A percentile compares a stretch with the other conserved stretches of the same genome.
Evolutionary conservation across 2,113 vertebrate species (phyloP).

Genomic region (Siniperca knerii): DNA sequence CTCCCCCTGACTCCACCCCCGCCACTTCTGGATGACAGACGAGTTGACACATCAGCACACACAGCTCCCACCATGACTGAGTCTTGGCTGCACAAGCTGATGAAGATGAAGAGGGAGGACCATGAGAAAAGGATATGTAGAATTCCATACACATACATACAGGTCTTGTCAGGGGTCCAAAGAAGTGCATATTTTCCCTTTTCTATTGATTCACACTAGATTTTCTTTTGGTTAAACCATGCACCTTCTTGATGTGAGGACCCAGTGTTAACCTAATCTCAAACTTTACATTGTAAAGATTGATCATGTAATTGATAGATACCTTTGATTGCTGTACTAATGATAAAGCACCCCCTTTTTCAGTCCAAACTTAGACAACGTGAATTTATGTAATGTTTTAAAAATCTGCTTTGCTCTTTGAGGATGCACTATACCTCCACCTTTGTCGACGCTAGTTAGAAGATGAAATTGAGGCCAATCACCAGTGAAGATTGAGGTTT

Average conservation of each 20-base stretch:
- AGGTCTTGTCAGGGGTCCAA: background rate
- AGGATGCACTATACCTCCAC: slow-evolving; percentile 3
- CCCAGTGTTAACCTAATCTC: background rate
- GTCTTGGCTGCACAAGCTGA: slow-evolving; percentile 47
- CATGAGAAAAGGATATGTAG: slow-evolving; percentile 25
- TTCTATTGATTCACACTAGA: slow-evolving; percentile 12
- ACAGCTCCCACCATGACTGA: slow-evolving; percentile 57
- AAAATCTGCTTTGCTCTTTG: slow-evolving; percentile 14
- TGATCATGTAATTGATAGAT: background rate
- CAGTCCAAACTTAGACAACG: background rate
- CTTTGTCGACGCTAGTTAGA: slow-evolving; percentile 11
- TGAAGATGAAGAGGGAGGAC: slow-evolving; percentile 57
- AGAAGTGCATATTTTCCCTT: background rate
- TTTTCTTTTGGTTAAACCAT: slow-evolving; percentile 1
- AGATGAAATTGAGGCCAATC: slow-evolving; percentile 44
- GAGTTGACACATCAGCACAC: slow-evolving; percentile 40
- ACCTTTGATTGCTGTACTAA: background rate
- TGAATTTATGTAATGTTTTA: slow-evolving; percentile 1
- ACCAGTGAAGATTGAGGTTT: slow-evolving; percentile 44
- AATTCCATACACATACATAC: slow-evolving; percentile 8
- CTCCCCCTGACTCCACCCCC: slow-evolving; percentile 32
- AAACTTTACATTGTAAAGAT: background rate
- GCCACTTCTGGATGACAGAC: slow-evolving; percentile 62
- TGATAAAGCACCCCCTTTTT: background rate
- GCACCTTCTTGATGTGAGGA: background rate